Evolutionary conservation across 1,140 invertebrate species (phyloP), one percentile per base, ranked within the genome.

Genomic region (Bradynema listronoti): DNA sequence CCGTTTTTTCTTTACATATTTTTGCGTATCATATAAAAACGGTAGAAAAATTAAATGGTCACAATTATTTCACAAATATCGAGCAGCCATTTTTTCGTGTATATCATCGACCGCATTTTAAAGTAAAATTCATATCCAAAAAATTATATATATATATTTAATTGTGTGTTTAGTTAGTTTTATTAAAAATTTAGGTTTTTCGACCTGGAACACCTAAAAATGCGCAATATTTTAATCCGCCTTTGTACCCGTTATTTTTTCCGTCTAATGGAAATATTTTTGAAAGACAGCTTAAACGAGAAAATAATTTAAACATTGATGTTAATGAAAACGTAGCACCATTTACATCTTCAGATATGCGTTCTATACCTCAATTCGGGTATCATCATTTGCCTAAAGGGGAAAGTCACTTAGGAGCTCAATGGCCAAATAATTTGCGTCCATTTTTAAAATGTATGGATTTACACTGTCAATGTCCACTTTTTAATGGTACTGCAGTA

Each of bases 381-480:
- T 61, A 63, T 36, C 61, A 63, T 36, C 30, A 66, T 30, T 43
- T 63, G 39, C 61, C 61, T 9, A 59, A 36, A 9, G 61, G 61
- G 9, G 61, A 63, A 34, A 32, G 27, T 34, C 63, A 63, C 39
- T 66, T 63, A n/a, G 41, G 50, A 11, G 68, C 53, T 32, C 24
- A 24, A 9, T 67, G 65, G 65, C 65, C 65, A 4, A 32, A 33
- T 34, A 43, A 63, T 16, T n/a, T 67, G 1, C 34, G 61, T 27
- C 51, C 70, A 5, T 71, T 63, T 51, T 22, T 72, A 19, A 47
- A 45, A 51, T 75, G 73, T 39, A 65, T 78, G 75, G 60, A 65
- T 51, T 56, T 75, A 4, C 45, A 58, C 29, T 75, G 71, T 52
- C 41, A 65, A 32, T 75, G 73, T 49, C 69, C 65, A 11, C 46